phyloP scores from a whole-genome alignment of 2,113 vertebrate genomes.

The Solenodon paradoxus region DNA sequence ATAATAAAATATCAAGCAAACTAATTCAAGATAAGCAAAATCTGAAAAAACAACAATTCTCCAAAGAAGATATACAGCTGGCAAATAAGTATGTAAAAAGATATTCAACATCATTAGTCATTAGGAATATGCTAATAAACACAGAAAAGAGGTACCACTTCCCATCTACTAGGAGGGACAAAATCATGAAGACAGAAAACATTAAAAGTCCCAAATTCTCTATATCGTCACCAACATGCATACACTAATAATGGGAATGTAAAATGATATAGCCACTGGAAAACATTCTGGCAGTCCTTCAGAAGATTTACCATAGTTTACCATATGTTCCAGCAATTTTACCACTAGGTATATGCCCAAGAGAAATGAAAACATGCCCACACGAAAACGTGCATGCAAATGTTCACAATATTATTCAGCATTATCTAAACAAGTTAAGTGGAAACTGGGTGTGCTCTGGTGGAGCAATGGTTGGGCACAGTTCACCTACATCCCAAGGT shows the following conservation, averaged over 20 bases:
- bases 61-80: too few species aligned
- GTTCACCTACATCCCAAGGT: too few species aligned
- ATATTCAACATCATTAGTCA: too few species aligned
- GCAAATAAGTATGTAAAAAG: too few species aligned
- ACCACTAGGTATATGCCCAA: not conserved
- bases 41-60: not conserved
- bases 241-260: too few species aligned
- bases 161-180: not conserved
- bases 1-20: not conserved
- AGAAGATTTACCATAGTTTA: not conserved
- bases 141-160: not conserved
- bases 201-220: too few species aligned
- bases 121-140: too few species aligned
- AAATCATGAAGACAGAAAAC: not conserved
- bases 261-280: too few species aligned
- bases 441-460: too few species aligned
- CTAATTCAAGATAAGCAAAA: not conserved
- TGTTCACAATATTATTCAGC: not conserved
- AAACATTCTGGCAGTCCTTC: too few species aligned
- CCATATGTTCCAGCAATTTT: not conserved
- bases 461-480: too few species aligned
- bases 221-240: too few species aligned
- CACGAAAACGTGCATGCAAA: not conserved
- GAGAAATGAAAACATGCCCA: conserved; percentile 16
- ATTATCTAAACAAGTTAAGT: not conserved